Conservation (phyloP, 1,140 invertebrate genomes). For the Drosophila takahashii region DNA sequence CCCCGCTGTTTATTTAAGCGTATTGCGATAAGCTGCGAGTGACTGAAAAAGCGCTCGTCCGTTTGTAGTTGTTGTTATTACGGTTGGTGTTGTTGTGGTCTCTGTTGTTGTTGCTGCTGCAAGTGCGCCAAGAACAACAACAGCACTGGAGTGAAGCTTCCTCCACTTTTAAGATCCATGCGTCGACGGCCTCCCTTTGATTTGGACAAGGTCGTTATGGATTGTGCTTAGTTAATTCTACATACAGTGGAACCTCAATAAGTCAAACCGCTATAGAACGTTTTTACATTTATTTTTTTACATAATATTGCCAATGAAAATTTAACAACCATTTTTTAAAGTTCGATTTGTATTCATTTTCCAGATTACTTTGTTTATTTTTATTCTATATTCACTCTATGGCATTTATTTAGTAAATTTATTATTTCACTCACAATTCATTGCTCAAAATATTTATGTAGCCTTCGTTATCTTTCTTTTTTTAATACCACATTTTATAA, state of each 20-base stretch:
- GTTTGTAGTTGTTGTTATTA: conserved; percentile 33
- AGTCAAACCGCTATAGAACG: too few species aligned
- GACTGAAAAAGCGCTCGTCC: conserved; percentile 23
- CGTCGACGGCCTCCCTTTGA: conserved; percentile 46
- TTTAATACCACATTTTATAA: too few species aligned
- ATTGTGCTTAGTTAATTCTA: conserved; percentile 28
- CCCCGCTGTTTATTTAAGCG: conserved; percentile 71
- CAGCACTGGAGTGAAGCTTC: conserved; percentile 25
- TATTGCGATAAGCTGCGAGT: conserved; percentile 66
- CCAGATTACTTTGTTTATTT: too few species aligned
- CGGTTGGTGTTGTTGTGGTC: neutral
- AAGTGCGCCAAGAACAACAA: conserved; percentile 35
- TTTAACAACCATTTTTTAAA: too few species aligned
- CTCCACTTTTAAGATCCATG: conserved; percentile 19
- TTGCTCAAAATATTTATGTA: too few species aligned
- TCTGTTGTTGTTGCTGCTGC: conserved; percentile 26
- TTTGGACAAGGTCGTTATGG: conserved; percentile 76
- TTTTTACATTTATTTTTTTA: too few species aligned
- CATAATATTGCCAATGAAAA: too few species aligned
- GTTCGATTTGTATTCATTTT: too few species aligned
- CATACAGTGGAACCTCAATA: neutral
- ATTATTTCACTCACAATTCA: too few species aligned
- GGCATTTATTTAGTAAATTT: too few species aligned
- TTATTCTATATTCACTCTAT: too few species aligned
- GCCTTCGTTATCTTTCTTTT: too few species aligned